These are phyloP conservation scores for Geotrypetes seraphini DNA, from an alignment of 2,797 vertebrate species.

Conservation along the genomic window DNA sequence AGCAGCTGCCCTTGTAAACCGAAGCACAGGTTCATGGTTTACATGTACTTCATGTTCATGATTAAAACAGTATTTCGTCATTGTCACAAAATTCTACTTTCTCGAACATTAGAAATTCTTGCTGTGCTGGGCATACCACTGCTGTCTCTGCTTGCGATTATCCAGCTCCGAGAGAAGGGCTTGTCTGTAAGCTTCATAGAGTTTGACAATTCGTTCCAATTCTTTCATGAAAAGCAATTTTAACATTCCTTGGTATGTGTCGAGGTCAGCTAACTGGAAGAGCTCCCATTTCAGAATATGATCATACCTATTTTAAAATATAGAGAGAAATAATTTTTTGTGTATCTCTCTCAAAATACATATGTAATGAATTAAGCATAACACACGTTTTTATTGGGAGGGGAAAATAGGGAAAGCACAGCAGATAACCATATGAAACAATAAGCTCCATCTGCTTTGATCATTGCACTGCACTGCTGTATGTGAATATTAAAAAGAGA, in stretches of 20 bases:
- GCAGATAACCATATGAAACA: too few relatives aligned
- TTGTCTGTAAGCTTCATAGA: slow-evolving; percentile 92
- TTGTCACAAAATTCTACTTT: neutral
- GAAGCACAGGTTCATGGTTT: slow-evolving; percentile 26
- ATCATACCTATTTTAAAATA: slow-evolving; percentile 75
- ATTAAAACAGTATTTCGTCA: too few relatives aligned
- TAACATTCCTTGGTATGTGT: slow-evolving; percentile 97
- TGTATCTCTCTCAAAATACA: too few relatives aligned
- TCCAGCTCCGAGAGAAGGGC: slow-evolving; percentile 85
- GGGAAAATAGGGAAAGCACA: too few relatives aligned
- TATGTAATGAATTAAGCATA: too few relatives aligned
- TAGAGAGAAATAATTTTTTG: neutral
- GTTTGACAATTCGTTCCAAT: slow-evolving; percentile 92
- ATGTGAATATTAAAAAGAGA: too few relatives aligned
- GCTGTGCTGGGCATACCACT: slow-evolving; percentile 82
- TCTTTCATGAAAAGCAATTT: slow-evolving; percentile 99
- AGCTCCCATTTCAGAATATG: slow-evolving; percentile 98
- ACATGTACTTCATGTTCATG: too few relatives aligned
- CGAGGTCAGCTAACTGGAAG: slow-evolving; percentile 94
- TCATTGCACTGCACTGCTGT: too few relatives aligned
- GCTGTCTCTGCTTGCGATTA: slow-evolving; percentile 83
- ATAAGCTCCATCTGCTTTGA: too few relatives aligned
- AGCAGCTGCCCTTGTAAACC: slow-evolving; percentile 38
- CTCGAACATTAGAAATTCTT: slow-evolving; percentile 62
- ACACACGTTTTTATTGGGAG: too few relatives aligned